These are phyloP conservation scores for Pediacus dermestoides DNA, from an alignment of 2,888 invertebrate genomes.

Conservation along the genomic window DNA sequence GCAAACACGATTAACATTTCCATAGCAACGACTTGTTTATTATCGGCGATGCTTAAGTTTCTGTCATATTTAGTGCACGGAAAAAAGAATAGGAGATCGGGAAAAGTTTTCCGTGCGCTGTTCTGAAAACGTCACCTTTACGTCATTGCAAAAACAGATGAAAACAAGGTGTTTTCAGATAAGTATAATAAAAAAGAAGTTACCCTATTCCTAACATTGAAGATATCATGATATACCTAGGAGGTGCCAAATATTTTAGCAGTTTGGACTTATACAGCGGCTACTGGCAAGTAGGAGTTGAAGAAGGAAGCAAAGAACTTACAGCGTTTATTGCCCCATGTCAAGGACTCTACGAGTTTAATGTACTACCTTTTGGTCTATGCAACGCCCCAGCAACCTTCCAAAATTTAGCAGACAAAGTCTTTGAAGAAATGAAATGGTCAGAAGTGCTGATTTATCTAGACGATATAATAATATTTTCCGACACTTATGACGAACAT, in stretches of 20 bases:
- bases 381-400: slow-evolving; percentile 29
- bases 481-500: slow-evolving; percentile 21
- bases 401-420: slow-evolving; percentile 21
- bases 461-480: slow-evolving; percentile 27
- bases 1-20: no score
- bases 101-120: no score
- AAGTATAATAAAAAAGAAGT: no score
- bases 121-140: no score
- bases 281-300: slow-evolving; percentile 25
- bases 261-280: slow-evolving; percentile 27
- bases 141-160: no score
- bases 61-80: no score
- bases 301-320: slow-evolving; percentile 18
- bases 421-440: slow-evolving; percentile 26
- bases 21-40: no score
- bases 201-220: slow-evolving; percentile 28
- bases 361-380: slow-evolving; percentile 27
- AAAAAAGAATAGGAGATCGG: no score
- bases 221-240: slow-evolving; percentile 23
- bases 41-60: no score
- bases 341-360: slow-evolving; percentile 26
- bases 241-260: slow-evolving; percentile 23
- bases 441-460: slow-evolving; percentile 24
- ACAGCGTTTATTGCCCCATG: slow-evolving; percentile 26
- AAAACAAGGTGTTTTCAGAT: no score